These are phyloP conservation scores for Sphenopsis melanotis DNA, from an alignment of 2,797 vertebrate species.

Conservation along the genomic window DNA sequence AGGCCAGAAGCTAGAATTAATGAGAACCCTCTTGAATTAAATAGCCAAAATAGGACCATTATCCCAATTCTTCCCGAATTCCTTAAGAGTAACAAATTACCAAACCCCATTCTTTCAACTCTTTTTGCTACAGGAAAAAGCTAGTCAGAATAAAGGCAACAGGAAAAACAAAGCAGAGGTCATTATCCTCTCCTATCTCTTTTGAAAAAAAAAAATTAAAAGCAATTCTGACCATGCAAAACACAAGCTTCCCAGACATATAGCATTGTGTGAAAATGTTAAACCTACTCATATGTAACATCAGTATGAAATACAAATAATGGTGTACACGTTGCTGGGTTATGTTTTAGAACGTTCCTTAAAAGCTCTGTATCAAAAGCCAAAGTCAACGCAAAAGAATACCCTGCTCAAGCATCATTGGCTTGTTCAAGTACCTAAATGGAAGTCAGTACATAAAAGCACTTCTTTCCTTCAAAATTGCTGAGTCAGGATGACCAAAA, in stretches of 20 bases:
- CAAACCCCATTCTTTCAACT: neutral
- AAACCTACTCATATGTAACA: neutral
- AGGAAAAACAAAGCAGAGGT: neutral
- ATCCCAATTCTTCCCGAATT: neutral
- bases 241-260: neutral
- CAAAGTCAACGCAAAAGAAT: neutral
- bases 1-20: constrained; percentile 43
- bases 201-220: neutral
- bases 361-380: neutral
- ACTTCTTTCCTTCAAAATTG: neutral
- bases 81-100: neutral
- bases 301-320: neutral
- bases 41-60: constrained; percentile 1
- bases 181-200: neutral
- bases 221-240: constrained; percentile 18
- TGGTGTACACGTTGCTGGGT: neutral
- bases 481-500: neutral
- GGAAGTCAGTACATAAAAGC: neutral
- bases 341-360: neutral
- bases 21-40: constrained; percentile 29
- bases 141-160: neutral
- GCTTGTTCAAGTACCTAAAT: neutral
- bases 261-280: neutral
- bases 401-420: neutral
- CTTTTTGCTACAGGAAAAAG: neutral